phyloP scores from a whole-genome alignment of 2,888 invertebrate genomes.

The Morpho deidamia region DNA sequence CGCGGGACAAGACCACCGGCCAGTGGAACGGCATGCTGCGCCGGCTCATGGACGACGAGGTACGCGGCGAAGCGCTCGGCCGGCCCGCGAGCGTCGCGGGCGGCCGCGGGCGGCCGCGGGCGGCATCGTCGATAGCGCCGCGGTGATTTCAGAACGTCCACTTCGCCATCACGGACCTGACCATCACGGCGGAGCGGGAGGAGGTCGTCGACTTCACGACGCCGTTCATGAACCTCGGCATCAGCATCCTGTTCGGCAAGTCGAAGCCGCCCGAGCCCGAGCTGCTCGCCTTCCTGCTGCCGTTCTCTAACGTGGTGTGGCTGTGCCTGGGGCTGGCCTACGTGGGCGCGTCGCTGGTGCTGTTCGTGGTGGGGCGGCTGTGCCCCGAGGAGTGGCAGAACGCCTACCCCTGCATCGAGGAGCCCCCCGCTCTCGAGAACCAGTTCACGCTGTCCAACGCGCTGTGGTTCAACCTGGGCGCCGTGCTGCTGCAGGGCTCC shows the following conservation, averaged over 20 bases:
- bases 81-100: not conserved
- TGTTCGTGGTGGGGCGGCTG: constrained; percentile 89
- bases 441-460: constrained; percentile 91
- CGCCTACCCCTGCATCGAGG: constrained; percentile 90
- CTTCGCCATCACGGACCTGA: constrained; percentile 94
- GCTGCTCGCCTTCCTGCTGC: constrained; percentile 93
- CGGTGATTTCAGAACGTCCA: constrained; percentile 82
- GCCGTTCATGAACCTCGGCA: constrained; percentile 97
- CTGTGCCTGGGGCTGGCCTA: constrained; percentile 90
- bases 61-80: constrained; percentile 15
- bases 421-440: constrained; percentile 89
- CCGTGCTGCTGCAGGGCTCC: constrained; percentile 91
- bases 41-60: constrained; percentile 81
- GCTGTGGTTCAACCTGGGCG: constrained; percentile 93
- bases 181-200: constrained; percentile 93
- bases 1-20: constrained; percentile 71
- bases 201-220: constrained; percentile 95
- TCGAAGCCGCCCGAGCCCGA: constrained; percentile 90
- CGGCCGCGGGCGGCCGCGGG: not conserved
- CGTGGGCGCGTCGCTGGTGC: constrained; percentile 86
- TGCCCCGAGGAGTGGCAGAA: constrained; percentile 94
- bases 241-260: constrained; percentile 91
- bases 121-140: no score
- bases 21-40: constrained; percentile 86
- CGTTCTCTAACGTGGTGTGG: constrained; percentile 91